Evolutionary conservation across 2,113 vertebrate genomes (phyloP).

Genomic region (Murina feae): DNA sequence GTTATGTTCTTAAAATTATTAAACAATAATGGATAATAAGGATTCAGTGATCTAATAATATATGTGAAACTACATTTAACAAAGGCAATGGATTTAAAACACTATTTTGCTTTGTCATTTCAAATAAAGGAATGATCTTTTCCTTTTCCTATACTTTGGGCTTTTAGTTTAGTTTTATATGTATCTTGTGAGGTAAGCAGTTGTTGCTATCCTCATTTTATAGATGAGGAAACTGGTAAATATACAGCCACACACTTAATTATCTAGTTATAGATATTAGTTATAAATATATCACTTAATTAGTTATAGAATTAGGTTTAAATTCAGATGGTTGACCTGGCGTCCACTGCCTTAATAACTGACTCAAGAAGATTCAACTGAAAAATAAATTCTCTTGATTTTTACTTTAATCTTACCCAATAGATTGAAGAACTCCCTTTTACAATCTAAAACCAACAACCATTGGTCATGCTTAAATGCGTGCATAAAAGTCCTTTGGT

Average conservation of each 20-base stretch:
- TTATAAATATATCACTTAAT: too few species aligned
- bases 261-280: background rate
- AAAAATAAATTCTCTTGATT: background rate
- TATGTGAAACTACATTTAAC: background rate
- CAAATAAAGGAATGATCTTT: background rate
- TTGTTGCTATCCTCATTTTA: background rate
- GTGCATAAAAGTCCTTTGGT: too few species aligned
- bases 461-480: too few species aligned
- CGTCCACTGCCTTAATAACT: background rate
- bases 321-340: background rate
- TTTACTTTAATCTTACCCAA: conserved; percentile 22
- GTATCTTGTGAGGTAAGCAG: background rate
- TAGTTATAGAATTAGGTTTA: background rate
- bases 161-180: background rate
- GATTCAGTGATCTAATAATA: background rate
- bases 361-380: background rate
- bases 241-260: background rate
- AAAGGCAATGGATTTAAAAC: background rate
- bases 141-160: background rate
- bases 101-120: background rate
- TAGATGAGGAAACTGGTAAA: background rate
- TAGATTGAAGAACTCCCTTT: conserved; percentile 52
- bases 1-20: background rate
- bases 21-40: background rate
- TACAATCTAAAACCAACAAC: background rate